Evolutionary conservation across 2,888 invertebrate genomes (phyloP).

Genomic region (Zhuqinia jingwanae): DNA sequence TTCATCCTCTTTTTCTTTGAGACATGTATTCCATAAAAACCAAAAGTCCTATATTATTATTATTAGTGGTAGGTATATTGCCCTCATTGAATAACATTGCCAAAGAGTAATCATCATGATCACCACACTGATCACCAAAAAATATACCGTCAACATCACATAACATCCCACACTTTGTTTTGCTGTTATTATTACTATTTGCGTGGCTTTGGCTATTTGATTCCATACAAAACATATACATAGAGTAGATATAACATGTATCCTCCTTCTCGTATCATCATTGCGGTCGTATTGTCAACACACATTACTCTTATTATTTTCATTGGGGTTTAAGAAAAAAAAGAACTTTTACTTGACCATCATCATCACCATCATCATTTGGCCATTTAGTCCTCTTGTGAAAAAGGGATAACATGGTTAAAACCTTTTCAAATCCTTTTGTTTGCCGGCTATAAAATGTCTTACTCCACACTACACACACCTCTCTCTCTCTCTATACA

Average conservation of each 20-base stretch:
- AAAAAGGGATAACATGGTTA: conserved; percentile 58
- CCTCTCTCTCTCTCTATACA: not conserved
- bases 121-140: not conserved
- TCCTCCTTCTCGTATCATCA: conserved; percentile 16
- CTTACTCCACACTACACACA: not conserved
- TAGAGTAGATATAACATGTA: not conserved
- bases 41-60: conserved; percentile 35
- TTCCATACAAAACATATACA: too few relatives aligned
- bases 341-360: not conserved
- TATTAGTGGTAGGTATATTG: too few relatives aligned
- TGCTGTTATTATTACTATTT: not conserved
- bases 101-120: not conserved
- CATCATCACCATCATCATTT: conserved; percentile 39
- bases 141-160: not conserved
- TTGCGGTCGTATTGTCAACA: not conserved
- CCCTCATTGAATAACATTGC: conserved; percentile 38
- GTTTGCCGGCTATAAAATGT: conserved; percentile 48
- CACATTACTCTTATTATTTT: conserved; percentile 42
- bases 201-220: too few relatives aligned
- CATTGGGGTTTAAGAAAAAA: conserved; percentile 30
- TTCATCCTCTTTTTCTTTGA: not conserved
- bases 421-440: conserved; percentile 47
- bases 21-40: not conserved
- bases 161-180: not conserved
- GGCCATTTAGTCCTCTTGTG: conserved; percentile 45